A percentile compares a stretch with the other conserved stretches of the same genome.
These are phyloP conservation scores for Anomalospiza imberbis DNA, from an alignment of 2,797 vertebrate species.

Conservation along the genomic window DNA sequence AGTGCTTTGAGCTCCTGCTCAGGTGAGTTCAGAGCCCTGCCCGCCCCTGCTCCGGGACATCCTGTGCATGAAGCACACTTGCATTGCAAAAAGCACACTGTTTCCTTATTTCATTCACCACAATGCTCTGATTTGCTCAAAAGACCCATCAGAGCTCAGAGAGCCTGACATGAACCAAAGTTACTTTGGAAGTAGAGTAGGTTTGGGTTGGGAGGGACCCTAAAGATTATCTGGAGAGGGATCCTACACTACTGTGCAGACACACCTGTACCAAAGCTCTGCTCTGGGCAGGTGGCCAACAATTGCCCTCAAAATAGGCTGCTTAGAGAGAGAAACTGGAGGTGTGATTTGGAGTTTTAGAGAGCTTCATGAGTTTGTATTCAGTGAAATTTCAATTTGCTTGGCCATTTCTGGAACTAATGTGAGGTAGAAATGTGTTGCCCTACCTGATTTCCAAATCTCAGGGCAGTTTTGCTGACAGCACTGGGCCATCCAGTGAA, in stretches of 20 bases:
- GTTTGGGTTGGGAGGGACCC: not conserved
- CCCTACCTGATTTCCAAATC: not conserved
- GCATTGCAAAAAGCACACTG: not conserved
- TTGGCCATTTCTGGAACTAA: not conserved
- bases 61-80: not conserved
- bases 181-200: not conserved
- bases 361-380: not conserved
- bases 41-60: not conserved
- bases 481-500: not conserved
- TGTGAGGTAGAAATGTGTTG: not conserved
- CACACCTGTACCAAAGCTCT: not conserved
- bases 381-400: not conserved
- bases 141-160: not conserved
- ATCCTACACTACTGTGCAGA: not conserved
- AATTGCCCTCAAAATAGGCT: not conserved
- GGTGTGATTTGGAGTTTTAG: too few species aligned
- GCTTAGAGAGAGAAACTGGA: not conserved
- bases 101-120: not conserved
- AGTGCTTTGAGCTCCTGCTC: conserved; percentile 86
- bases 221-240: not conserved
- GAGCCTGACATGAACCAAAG: not conserved
- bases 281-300: not conserved
- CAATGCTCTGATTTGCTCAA: not conserved
- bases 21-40: conserved; percentile 72
- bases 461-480: not conserved